Base-by-base conservation (phyloP, 53 echinoderm and acorn worm species). In the Zoroaster sp. region DNA sequence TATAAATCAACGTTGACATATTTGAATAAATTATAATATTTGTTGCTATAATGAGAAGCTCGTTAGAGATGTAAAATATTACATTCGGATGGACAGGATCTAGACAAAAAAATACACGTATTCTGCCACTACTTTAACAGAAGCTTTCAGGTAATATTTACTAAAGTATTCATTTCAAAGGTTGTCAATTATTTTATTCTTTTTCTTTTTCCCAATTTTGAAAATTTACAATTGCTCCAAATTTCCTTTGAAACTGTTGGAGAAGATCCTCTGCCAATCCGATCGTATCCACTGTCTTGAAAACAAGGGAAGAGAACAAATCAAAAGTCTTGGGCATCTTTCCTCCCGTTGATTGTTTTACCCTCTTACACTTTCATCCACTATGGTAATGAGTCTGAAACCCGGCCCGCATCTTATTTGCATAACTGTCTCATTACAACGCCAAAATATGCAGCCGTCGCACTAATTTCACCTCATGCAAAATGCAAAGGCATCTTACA, bases 391-490 rank as follows among this genome's bases (percentile, higher is more conserved):
- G 45, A 83, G 46, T 20, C 8, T 69, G 69, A 83, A 83, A 69
- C 83, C 70, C n/a, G 46, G 69, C 71, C 83, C 70, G 70, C 35
- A 69, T 69, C 15, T 70, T 69, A 83, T 83, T 49, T 83, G 69
- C 83, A 83, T 83, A 70, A 83, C 83, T 70, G 71, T 34, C 83
- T 83, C 83, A 83, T 83, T 83, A 83, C 83, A 69, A 83, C 69
- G 69, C 35, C 69, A 7, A 83, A 83, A 83, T 83, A 83, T 83
- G 83, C 83, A 36, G 47, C 55, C 51, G 83, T 46, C 70, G 83
- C 83, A 70, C 83, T 83, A 83, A 83, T 83, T 83, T 70, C 82
- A 70, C 46, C 83, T 83, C 83, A 83, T 83, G 83, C 70, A 83
- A 83, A 70, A 83, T 83, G 83, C 83, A 83, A 47, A 34, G 43